Base-by-base conservation (phyloP, 2,888 invertebrate genomes). In the Drosophila meridionalis region DNA sequence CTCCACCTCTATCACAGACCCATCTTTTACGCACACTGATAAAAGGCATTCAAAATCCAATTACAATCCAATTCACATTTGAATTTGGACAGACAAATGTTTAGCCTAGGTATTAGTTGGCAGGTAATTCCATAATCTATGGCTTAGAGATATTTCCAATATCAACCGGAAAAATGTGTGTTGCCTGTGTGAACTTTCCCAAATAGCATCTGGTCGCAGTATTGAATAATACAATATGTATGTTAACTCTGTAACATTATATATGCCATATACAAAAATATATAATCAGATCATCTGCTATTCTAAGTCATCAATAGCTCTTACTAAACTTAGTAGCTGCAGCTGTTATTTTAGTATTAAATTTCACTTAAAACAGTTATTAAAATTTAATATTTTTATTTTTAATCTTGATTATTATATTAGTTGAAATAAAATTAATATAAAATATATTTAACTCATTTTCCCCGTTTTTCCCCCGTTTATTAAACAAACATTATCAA, bases 1-100 rank as follows among this genome's bases (percentile, higher is more conserved):
- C 20, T 20, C 20, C 20, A 20, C 20, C 20, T 20, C 20, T 20
- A 20, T 68, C 69, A 66, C 48, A 66, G 42, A 28, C 26, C 38
- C 14, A 28, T 68, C 26, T 38, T 38, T 1, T n/a, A 45, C 12
- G n/a, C 47, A 67, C 38, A 40, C 53, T 47, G 30, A 52, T 53
- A 8, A 50, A 28, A 40, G 40, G 28, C 55, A 55, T 55, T 55
- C 52, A 52, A 36, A 52, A 52, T 26, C 20, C 12, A 34, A 40
- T 40, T 36, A 20, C 20, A 20, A 20, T 20, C 20, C 20, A 28
- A 28, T 28, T 40, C 55, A 55, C 38, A 38, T 55, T 8, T 55
- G 55, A 2, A 40, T 55, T 8, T 55, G 55, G 3, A 40, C 28
- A 55, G 36, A 36, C 26, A 34, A 28, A 28, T 40, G 8, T 38